Percentiles rank a stretch among this genome's conserved stretches.
These are phyloP conservation scores for Promerops cafer DNA, from an alignment of 2,113 vertebrate species.

Conservation along the genomic window DNA sequence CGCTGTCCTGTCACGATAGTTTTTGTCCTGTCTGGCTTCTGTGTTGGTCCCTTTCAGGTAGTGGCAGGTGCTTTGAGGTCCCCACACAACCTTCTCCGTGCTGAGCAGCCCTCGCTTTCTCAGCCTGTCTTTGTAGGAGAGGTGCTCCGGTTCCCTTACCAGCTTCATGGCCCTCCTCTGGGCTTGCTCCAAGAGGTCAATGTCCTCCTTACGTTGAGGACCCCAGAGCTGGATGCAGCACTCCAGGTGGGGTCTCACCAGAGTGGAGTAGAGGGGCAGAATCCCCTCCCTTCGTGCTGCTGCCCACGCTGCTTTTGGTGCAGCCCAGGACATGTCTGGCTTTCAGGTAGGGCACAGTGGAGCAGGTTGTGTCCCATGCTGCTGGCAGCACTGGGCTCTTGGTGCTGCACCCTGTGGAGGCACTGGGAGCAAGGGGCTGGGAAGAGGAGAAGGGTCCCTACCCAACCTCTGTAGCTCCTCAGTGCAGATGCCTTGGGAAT, in stretches of 20 bases:
- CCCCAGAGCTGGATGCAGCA: neutral
- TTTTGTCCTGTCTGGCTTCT: neutral
- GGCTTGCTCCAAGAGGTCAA: too few relatives aligned
- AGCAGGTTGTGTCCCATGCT: too few relatives aligned
- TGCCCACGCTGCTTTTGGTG: neutral
- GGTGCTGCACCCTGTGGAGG: accelerated
- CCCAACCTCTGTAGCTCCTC: neutral
- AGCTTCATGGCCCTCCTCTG: too few relatives aligned
- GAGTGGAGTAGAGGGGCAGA: neutral
- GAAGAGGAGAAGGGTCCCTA: neutral
- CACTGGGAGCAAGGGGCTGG: neutral
- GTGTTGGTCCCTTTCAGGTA: accelerated
- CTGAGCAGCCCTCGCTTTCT: neutral
- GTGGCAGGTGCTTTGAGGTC: neutral
- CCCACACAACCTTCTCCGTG: too few relatives aligned
- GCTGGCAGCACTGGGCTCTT: neutral
- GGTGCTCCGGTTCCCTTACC: accelerated
- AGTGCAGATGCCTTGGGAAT: accelerated
- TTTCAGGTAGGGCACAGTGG: accelerated
- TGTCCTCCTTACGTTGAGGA: too few relatives aligned
- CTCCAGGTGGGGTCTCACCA: neutral
- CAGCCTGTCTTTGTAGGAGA: neutral
- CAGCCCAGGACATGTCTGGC: neutral
- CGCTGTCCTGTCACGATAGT: neutral
- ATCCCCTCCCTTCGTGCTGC: accelerated